phyloP scores from a whole-genome alignment of 2,797 vertebrate species.

The Anguilla megastoma region DNA sequence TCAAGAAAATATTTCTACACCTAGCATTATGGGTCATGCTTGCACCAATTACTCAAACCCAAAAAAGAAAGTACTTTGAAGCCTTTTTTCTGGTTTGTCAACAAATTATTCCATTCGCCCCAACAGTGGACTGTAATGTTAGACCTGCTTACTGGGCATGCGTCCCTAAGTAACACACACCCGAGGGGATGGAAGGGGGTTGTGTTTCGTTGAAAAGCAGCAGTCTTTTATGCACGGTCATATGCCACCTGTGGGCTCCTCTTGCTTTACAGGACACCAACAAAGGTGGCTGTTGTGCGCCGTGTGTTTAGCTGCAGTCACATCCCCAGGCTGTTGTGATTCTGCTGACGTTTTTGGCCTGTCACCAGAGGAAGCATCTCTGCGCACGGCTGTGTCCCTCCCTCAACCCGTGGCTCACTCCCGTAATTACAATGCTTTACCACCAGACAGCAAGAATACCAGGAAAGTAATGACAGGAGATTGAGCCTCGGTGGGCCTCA shows the following conservation, averaged over 20 bases:
- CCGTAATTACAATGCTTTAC: background rate
- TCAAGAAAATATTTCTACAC: constrained; percentile 28
- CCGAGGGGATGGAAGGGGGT: constrained; percentile 10
- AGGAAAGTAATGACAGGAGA: background rate
- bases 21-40: constrained; percentile 30
- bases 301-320: constrained; percentile 5
- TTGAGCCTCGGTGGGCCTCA: background rate
- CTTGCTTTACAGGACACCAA: background rate
- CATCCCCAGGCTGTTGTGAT: background rate
- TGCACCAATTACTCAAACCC: constrained; percentile 26
- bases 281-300: constrained; percentile 15
- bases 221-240: constrained; percentile 20
- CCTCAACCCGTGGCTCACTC: background rate
- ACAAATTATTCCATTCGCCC: constrained; percentile 55
- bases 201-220: constrained; percentile 3
- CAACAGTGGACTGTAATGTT: constrained; percentile 61
- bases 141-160: constrained; percentile 56
- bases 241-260: constrained; percentile 16
- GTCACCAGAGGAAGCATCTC: background rate
- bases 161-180: constrained; percentile 57
- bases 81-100: constrained; percentile 46
- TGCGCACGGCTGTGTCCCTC: background rate
- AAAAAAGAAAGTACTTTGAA: constrained; percentile 37
- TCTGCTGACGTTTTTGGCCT: background rate
- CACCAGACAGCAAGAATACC: background rate